Evolutionary conservation across 35 echinoderm and acorn worm genomes (phyloP).

Genomic region (Acanthaster planci): DNA sequence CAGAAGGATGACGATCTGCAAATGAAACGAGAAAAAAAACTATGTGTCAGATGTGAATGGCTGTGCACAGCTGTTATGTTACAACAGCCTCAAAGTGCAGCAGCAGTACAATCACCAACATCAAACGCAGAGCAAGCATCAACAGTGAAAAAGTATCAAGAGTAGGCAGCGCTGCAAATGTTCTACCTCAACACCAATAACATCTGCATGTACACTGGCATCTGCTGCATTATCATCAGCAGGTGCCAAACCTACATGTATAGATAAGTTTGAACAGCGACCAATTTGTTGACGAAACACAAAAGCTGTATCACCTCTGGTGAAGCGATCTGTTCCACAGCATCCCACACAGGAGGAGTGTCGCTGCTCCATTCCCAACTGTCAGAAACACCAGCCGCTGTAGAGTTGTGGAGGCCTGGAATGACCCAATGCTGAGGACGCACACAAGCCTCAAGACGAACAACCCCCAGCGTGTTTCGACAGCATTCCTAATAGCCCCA

Average conservation of each 20-base stretch:
- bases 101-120: no score
- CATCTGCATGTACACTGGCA: no score
- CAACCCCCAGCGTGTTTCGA: slow-evolving; percentile 73
- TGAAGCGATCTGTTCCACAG: slow-evolving; percentile 96
- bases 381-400: slow-evolving; percentile 53
- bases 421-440: slow-evolving; percentile 65
- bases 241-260: no score
- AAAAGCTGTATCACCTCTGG: slow-evolving; percentile 66
- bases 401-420: slow-evolving; percentile 77
- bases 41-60: neutral
- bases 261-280: no score
- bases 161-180: no score
- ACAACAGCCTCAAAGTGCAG: no score
- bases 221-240: no score
- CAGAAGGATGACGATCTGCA: slow-evolving; percentile 83
- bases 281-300: neutral
- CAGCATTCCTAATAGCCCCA: slow-evolving; percentile 22
- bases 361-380: slow-evolving; percentile 68
- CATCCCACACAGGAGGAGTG: slow-evolving; percentile 67
- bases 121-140: no score
- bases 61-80: neutral
- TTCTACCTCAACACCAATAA: no score
- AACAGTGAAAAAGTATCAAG: no score
- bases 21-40: slow-evolving; percentile 13
- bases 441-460: slow-evolving; percentile 63